These are phyloP conservation scores for Drosophila nigricruria DNA, from an alignment of 2,888 invertebrate genomes.

Conservation along the genomic window DNA sequence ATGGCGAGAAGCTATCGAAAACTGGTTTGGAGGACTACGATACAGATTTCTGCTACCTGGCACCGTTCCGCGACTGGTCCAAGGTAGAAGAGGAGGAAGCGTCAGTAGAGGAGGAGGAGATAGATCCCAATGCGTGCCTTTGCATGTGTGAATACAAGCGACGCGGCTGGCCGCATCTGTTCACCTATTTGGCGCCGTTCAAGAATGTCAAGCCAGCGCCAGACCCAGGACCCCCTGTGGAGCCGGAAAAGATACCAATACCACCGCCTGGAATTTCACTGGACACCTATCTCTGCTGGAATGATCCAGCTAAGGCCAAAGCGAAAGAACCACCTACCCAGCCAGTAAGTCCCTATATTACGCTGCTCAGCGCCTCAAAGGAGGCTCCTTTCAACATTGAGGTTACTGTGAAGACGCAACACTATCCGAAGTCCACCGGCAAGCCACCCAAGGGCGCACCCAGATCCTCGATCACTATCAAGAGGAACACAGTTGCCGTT, in stretches of 20 bases:
- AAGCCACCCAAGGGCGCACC: neutral
- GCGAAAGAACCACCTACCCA: rapidly evolving
- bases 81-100: neutral
- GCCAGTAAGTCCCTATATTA: constrained; percentile 9
- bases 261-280: constrained; percentile 53
- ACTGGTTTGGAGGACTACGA: constrained; percentile 64
- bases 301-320: neutral
- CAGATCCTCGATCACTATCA: neutral
- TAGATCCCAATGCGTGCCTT: constrained; percentile 37
- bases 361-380: constrained; percentile 13
- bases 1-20: constrained; percentile 48
- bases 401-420: constrained; percentile 47
- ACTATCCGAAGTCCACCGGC: neutral
- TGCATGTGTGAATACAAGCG: constrained; percentile 55
- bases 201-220: neutral
- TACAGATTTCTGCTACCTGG: constrained; percentile 66
- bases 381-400: constrained; percentile 4
- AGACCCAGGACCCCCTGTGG: neutral
- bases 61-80: constrained; percentile 51
- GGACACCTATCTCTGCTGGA: constrained; percentile 60
- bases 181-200: constrained; percentile 58
- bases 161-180: constrained; percentile 53
- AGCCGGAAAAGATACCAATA: neutral
- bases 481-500: constrained; percentile 10
- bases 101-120: constrained; percentile 12